phyloP scores from a whole-genome alignment of 2,888 invertebrate genomes.

The Pyrgus malvae region DNA sequence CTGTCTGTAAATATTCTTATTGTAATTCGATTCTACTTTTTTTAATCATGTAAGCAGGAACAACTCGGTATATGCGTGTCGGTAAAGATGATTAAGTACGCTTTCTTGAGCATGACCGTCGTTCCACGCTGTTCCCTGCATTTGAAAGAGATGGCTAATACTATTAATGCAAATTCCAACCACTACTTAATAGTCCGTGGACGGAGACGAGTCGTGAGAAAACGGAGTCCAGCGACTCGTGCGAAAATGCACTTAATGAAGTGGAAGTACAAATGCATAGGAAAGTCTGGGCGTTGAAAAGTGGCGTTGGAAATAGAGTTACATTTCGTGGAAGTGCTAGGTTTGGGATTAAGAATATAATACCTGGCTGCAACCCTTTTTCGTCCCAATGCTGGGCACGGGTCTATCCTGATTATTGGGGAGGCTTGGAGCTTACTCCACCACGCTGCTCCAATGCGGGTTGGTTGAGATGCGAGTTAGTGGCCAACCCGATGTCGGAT shows the following conservation, averaged over 20 bases:
- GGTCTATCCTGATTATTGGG: too few species aligned
- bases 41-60: too few species aligned
- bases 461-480: too few species aligned
- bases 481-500: too few species aligned
- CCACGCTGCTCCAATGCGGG: too few species aligned
- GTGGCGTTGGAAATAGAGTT: background rate
- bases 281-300: background rate
- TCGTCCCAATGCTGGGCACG: too few species aligned
- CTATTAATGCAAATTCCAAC: constrained; percentile 66
- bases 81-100: constrained; percentile 28
- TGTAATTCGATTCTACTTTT: too few species aligned
- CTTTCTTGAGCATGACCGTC: constrained; percentile 24
- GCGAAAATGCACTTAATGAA: constrained; percentile 39
- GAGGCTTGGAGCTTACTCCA: too few species aligned
- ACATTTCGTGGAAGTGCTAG: too few species aligned
- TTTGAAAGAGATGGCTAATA: constrained; percentile 45
- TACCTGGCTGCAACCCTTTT: too few species aligned
- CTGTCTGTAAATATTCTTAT: too few species aligned
- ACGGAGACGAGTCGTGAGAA: constrained; percentile 61
- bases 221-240: constrained; percentile 46
- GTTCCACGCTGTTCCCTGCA: constrained; percentile 10
- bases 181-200: constrained; percentile 61
- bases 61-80: constrained; percentile 16
- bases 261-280: constrained; percentile 11
- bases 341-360: too few species aligned